phyloP scores from a whole-genome alignment of 2,888 invertebrate genomes.

The Cinara cedri region DNA sequence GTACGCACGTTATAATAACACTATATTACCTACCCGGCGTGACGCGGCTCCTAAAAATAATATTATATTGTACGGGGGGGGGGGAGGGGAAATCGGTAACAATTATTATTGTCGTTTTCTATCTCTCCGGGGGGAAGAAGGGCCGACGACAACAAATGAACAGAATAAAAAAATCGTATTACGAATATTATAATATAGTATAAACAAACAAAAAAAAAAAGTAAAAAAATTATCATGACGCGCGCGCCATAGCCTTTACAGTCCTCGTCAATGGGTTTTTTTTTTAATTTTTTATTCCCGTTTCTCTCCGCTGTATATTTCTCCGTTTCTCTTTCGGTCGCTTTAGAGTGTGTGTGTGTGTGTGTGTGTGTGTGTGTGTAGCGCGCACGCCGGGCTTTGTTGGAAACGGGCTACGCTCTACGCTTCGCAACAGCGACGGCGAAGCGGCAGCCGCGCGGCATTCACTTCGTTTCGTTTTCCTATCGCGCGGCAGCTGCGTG shows the following conservation, averaged over 20 bases:
- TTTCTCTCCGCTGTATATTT: background rate
- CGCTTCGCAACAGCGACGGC: conserved; percentile 36
- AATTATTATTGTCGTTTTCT: conserved; percentile 19
- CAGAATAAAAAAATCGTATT: too few relatives aligned
- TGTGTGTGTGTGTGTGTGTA: too few relatives aligned
- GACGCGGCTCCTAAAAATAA: background rate
- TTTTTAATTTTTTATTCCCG: conserved; percentile 21
- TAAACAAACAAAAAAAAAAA: too few relatives aligned
- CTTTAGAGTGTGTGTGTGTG: conserved; percentile 17
- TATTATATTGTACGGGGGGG: too few relatives aligned
- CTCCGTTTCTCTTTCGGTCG: conserved; percentile 8
- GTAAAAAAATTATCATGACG: conserved; percentile 20
- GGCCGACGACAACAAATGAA: too few relatives aligned
- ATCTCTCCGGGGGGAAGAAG: background rate
- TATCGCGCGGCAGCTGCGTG: conserved; percentile 55
- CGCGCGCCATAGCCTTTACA: background rate
- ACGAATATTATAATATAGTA: conserved; percentile 22
- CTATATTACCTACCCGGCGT: too few relatives aligned
- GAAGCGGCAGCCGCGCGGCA: conserved; percentile 38
- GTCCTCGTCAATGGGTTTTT: conserved; percentile 33
- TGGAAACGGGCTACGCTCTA: conserved; percentile 39
- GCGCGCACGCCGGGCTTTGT: conserved; percentile 46
- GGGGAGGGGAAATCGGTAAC: conserved; percentile 15
- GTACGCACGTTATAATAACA: background rate
- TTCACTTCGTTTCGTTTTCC: conserved; percentile 54